These are phyloP conservation scores for Ellobium chinense DNA, from an alignment of 2,888 invertebrate genomes.

Conservation along the genomic window DNA sequence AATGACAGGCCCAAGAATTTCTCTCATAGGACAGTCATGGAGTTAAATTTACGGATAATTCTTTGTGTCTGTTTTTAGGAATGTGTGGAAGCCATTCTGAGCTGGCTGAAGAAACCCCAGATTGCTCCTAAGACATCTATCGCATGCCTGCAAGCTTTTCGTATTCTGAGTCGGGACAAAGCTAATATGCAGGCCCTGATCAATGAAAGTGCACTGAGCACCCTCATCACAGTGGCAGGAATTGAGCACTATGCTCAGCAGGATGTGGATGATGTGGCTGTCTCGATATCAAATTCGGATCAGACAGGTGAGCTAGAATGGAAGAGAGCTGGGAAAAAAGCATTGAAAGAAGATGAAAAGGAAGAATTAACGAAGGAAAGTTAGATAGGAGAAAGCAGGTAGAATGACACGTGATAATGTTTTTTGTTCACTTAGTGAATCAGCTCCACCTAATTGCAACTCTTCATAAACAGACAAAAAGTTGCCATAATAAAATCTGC, in stretches of 20 bases:
- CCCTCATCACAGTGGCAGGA: conserved; percentile 72
- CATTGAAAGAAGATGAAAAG: no score
- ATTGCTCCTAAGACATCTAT: conserved; percentile 53
- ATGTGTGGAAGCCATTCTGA: conserved; percentile 61
- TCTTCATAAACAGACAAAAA: no score
- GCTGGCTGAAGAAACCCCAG: conserved; percentile 56
- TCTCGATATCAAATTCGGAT: conserved; percentile 67
- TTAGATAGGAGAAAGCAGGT: no score
- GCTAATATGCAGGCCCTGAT: conserved; percentile 69
- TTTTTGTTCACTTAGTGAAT: no score
- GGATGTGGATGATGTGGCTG: conserved; percentile 61
- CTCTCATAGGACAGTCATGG: no score
- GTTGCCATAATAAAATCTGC: no score
- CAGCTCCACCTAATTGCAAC: no score
- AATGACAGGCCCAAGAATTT: no score
- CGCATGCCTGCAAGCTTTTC: conserved; percentile 67
- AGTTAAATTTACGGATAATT: no score
- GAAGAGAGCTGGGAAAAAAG: no score
- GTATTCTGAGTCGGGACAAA: conserved; percentile 76
- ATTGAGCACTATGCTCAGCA: conserved; percentile 69
- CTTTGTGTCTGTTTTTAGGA: conserved; percentile 63
- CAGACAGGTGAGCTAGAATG: conserved; percentile 67
- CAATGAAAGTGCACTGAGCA: conserved; percentile 64
- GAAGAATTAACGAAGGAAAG: no score
- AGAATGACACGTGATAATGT: no score